phyloP scores from a whole-genome alignment of 2,888 invertebrate species.

The Selenia dentaria region DNA sequence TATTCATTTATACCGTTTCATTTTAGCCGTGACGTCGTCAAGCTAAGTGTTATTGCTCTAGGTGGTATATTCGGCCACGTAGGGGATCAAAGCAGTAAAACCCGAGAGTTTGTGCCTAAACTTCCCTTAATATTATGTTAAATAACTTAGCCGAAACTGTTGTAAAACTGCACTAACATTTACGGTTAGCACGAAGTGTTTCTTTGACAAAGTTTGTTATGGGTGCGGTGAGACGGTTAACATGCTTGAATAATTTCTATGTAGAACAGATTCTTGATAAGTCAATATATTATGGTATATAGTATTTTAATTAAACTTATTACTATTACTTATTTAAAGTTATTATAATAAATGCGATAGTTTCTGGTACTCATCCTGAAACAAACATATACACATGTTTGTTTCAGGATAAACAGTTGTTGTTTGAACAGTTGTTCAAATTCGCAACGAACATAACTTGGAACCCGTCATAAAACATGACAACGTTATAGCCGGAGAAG shows the following conservation, averaged over 20 bases:
- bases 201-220: conserved; percentile 10
- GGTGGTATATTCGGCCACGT: conserved; percentile 16
- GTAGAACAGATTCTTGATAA: neutral
- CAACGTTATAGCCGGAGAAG: no score
- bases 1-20: conserved; percentile 24
- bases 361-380: no score
- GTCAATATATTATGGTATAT: no score
- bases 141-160: conserved; percentile 15
- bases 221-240: neutral
- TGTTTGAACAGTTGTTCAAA: no score
- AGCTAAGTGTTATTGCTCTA: conserved; percentile 25
- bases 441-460: no score
- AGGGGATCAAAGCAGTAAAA: conserved; percentile 17
- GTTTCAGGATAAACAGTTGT: no score
- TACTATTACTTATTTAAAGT: no score
- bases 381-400: no score
- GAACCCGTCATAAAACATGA: no score
- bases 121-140: conserved; percentile 8
- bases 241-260: neutral
- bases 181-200: conserved; percentile 8
- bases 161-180: conserved; percentile 19
- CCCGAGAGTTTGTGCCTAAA: conserved; percentile 11
- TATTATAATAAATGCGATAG: no score
- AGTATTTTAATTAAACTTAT: no score
- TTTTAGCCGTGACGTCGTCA: conserved; percentile 26